Base-by-base conservation (phyloP, 1,140 invertebrate species). In the Contarinia nasturtii region DNA sequence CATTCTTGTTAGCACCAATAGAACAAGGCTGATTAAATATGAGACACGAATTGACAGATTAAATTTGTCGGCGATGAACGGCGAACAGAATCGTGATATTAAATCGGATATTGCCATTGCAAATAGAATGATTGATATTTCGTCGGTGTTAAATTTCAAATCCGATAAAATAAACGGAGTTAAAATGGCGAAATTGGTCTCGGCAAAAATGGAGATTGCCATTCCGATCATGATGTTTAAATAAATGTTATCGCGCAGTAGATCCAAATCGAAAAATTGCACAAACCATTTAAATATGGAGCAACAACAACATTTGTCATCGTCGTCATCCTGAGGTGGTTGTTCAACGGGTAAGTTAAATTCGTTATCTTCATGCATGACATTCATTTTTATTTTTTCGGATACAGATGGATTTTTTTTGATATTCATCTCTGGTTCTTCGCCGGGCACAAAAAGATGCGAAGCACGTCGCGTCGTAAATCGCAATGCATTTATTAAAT, bases 141-240 rank as follows among this genome's bases (percentile, higher is more conserved):
- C 67, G 2, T 57, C 45, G 19, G 70, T 76, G 1, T 58, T 53
- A 48, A 76, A 67, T 1, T 70, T 69, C 50, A 69, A 75, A 51
- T 80, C 78, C 2, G 60, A 64, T 22, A 82, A 55, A 46, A 82
- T 77, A 44, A 81, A 79, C 2, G 77, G 77, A 1, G 75, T 77
- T 21, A 81, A 58, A 3, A 80, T 65, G 1, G 77, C 74, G 58
- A 81, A 81, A 57, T 80, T 80, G 1, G 79, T 56, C 60, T 82
- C 79, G 4, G 71, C 73, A 50, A 79, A 77, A 51, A 74, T 72
- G 2, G 77, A 76, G 7, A 80, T 60, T 2, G 75, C 77, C 48
- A 81, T 67, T 1, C 79, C 79, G 20, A 78, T 53, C 59, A 79
- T 74, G 15, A 81, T 64, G 54, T 77, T 80, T 2, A 79, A 68